A percentile compares a stretch with the other conserved stretches of the same genome.
Conservation (phyloP, 2,113 vertebrate species). For the Nycticorax nycticorax region DNA sequence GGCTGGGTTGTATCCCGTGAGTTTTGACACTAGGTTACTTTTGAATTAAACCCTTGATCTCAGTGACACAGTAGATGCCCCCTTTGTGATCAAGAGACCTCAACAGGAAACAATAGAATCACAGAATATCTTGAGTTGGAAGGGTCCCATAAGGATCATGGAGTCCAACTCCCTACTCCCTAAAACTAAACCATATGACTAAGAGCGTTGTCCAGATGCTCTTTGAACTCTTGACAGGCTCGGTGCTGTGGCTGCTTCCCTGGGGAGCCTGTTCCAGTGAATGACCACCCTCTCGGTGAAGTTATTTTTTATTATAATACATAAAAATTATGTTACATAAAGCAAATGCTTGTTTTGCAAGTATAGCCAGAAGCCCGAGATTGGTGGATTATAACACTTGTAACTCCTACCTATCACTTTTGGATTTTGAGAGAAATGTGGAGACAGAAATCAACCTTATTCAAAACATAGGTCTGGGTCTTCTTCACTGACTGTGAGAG, state of each 20-base stretch:
- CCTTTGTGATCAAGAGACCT: background rate
- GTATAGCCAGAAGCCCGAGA: background rate
- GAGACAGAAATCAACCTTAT: background rate
- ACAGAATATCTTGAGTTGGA: background rate
- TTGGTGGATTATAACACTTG: background rate
- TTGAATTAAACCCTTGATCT: background rate
- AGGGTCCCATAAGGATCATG: background rate
- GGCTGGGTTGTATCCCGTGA: background rate
- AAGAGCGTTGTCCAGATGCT: fast-evolving
- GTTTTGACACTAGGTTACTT: background rate
- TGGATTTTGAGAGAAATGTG: background rate
- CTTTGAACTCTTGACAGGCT: background rate
- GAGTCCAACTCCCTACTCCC: background rate
- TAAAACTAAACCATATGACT: background rate
- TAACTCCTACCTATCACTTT: background rate
- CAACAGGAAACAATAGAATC: background rate
- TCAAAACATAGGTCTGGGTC: background rate
- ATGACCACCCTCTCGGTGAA: fast-evolving
- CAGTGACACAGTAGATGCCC: background rate
- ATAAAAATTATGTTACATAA: background rate
- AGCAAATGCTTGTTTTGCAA: background rate
- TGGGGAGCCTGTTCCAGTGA: background rate
- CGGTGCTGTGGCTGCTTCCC: background rate
- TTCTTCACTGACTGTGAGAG: background rate
- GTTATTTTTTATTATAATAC: background rate